Percentiles rank a stretch among this genome's conserved stretches.
Conservation (phyloP, 2,113 vertebrate species). For the Telmatochromis sp. region DNA sequence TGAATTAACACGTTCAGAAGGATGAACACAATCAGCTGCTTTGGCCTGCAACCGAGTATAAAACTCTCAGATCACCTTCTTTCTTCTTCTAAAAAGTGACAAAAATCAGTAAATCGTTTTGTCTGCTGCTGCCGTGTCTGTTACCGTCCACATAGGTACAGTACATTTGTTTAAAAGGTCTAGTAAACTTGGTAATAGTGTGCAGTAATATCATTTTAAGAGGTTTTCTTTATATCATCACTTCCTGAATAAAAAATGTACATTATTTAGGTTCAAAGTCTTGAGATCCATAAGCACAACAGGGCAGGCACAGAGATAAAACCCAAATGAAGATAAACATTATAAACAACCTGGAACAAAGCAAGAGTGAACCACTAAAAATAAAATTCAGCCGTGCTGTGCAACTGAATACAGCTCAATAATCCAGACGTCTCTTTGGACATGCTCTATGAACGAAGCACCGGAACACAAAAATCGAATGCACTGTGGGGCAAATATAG, state of each 20-base stretch:
- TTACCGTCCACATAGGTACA: not conserved
- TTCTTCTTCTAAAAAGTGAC: not conserved
- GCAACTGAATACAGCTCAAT: not conserved
- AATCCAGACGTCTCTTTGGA: not conserved
- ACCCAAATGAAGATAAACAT: not conserved
- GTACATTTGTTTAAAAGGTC: not conserved
- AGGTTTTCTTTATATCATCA: not conserved
- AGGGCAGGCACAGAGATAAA: conserved; percentile 3
- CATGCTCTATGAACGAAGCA: not conserved
- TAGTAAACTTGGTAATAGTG: not conserved
- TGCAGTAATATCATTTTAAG: not conserved
- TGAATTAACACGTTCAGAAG: not conserved
- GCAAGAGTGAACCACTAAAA: not conserved
- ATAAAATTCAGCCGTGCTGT: not conserved
- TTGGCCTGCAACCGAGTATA: not conserved
- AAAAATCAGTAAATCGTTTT: not conserved
- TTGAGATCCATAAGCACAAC: not conserved
- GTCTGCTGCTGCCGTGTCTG: not conserved
- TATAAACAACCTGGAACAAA: not conserved
- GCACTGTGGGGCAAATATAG: not conserved
- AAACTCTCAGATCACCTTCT: not conserved
- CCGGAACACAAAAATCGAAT: not conserved
- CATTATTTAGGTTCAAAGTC: conserved; percentile 14
- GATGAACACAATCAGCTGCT: not conserved
- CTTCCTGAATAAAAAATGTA: not conserved